Evolutionary conservation across 1,140 invertebrate species (phyloP).

Genomic region (Caenorhabditis latens): DNA sequence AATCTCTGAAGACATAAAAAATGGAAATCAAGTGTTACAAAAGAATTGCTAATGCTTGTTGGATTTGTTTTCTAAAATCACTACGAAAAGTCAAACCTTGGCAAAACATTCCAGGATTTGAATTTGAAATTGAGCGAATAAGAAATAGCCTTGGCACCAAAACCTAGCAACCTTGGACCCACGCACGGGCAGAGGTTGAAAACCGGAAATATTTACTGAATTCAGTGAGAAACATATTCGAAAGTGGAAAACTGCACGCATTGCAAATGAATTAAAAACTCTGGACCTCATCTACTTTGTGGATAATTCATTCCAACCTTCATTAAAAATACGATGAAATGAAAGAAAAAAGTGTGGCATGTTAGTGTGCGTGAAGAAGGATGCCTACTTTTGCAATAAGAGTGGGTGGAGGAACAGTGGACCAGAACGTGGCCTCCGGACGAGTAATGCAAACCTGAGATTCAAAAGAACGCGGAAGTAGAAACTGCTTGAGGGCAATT

Average conservation of each 20-base stretch:
- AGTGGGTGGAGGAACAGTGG: background rate
- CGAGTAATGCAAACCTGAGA: background rate
- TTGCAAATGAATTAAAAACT: background rate
- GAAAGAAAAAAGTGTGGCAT: background rate
- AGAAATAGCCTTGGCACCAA: background rate
- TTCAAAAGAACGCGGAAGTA: background rate
- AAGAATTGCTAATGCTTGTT: no score
- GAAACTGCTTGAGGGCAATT: constrained; percentile 7
- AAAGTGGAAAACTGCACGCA: background rate
- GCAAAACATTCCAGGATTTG: no score
- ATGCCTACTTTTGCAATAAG: background rate
- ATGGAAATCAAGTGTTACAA: no score
- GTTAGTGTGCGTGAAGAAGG: background rate
- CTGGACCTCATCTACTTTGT: background rate
- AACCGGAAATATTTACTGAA: constrained; percentile 9
- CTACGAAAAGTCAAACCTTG: no score
- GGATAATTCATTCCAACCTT: constrained; percentile 19
- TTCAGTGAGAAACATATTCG: background rate
- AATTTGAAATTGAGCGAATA: background rate
- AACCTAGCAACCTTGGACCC: no score
- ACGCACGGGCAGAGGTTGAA: background rate
- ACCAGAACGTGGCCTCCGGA: background rate
- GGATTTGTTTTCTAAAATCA: no score
- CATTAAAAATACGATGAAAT: constrained; percentile 16
- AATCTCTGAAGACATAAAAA: background rate